These are phyloP conservation scores for Ptilodon capucinus DNA, from an alignment of 2,888 invertebrate species.

Conservation along the genomic window DNA sequence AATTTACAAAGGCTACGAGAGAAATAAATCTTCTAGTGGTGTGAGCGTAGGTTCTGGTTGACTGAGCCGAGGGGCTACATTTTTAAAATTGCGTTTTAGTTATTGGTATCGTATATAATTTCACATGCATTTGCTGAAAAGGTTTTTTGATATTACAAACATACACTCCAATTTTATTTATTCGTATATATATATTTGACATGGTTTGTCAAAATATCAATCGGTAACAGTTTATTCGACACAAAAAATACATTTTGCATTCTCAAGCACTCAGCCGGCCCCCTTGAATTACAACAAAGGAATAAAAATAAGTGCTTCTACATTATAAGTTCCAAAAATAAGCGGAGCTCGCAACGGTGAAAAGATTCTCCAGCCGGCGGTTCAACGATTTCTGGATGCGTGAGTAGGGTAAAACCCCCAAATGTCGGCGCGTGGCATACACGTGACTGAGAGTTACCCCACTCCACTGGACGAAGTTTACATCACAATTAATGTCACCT, in stretches of 20 bases:
- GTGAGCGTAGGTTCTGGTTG: too few species aligned
- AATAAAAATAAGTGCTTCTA: constrained; percentile 54
- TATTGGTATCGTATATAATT: too few species aligned
- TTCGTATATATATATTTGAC: too few species aligned
- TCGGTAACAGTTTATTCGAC: constrained; percentile 28
- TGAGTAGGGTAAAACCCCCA: constrained; percentile 46
- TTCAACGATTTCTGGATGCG: constrained; percentile 17
- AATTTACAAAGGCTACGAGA: too few species aligned
- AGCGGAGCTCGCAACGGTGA: constrained; percentile 1
- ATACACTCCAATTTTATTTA: too few species aligned
- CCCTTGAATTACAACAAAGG: constrained; percentile 57
- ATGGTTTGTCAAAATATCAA: constrained; percentile 21
- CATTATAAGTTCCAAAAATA: constrained; percentile 34
- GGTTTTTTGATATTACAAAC: too few species aligned
- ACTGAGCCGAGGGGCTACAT: too few species aligned
- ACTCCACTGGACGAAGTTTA: constrained; percentile 53
- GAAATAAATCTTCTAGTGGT: too few species aligned
- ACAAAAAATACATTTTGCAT: constrained; percentile 28
- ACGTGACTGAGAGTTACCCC: constrained; percentile 48
- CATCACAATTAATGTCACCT: constrained; percentile 68
- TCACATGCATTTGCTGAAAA: too few species aligned
- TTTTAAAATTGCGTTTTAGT: too few species aligned
- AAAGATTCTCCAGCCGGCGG: constrained; percentile 2
- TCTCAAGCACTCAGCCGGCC: constrained; percentile 53
- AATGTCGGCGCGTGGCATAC: constrained; percentile 59